phyloP scores from a whole-genome alignment of 2,113 vertebrate genomes.

The Hydrolagus affinis region DNA sequence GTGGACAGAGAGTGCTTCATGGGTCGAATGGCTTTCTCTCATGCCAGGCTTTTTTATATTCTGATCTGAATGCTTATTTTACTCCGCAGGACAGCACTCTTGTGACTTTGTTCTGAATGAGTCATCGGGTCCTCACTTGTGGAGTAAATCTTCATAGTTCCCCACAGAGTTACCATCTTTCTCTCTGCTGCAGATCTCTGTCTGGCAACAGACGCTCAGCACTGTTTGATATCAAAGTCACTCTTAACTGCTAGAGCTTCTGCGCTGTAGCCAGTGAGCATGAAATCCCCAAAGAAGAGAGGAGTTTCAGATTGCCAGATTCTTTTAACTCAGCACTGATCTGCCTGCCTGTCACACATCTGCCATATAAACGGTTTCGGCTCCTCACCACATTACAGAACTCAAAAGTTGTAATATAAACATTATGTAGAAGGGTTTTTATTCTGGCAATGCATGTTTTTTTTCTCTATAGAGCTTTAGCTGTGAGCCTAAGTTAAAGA shows the following conservation, averaged over 20 bases:
- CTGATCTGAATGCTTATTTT: too few relatives aligned
- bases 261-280: not conserved
- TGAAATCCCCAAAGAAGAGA: not conserved
- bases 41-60: too few relatives aligned
- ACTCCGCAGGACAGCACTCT: too few relatives aligned
- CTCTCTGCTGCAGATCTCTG: not conserved
- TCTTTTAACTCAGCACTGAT: not conserved
- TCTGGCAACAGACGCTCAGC: not conserved
- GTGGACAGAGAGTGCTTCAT: too few relatives aligned
- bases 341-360: not conserved
- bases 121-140: not conserved
- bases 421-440: too few relatives aligned
- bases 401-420: too few relatives aligned
- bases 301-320: not conserved
- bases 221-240: not conserved
- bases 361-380: not conserved
- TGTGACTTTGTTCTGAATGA: too few relatives aligned
- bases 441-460: too few relatives aligned
- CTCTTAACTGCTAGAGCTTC: not conserved
- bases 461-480: too few relatives aligned
- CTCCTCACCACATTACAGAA: not conserved
- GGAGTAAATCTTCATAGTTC: not conserved
- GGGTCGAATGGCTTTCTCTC: too few relatives aligned
- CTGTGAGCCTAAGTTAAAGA: too few relatives aligned
- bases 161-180: not conserved